Base-by-base conservation (phyloP, 2,113 vertebrate species). In the Lagenorhynchus albirostris region DNA sequence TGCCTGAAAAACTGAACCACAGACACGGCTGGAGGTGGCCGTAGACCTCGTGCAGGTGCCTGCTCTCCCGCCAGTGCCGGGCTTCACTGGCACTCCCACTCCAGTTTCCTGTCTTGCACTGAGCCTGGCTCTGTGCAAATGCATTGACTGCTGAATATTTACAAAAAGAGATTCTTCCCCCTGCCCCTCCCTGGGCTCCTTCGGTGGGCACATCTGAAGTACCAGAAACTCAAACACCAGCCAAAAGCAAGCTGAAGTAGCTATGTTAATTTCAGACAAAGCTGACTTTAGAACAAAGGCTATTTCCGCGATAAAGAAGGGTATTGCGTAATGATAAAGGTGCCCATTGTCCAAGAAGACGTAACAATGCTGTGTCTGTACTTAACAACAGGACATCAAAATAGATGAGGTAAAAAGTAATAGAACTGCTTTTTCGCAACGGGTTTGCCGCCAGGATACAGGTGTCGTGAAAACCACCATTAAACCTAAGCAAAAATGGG, bases 21-120 rank as follows among this genome's bases (percentile, higher is more conserved):
- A 33, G 84, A 25, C 65, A 82, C 14, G 90, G 41, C 95, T 96
- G 93, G 77, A 15, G 96, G 96, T 76, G 82, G 85, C 93, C 2
- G 8, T 0, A 31, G 90, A 26, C 60, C n/a, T 3, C 0, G 70
- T 3, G 41, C 60, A 26, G 31, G 89, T 44, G 31, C 89, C 26
- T 38, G 3, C 68, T 87, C 86, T 65, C 63, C 18, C 44, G 3
- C 73, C 81, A 68, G 60, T 62, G 63, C 74, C 50, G 91, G 83
- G 29, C 70, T 8, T 90, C 83, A 1, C 88, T 26, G 67, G 79
- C 97, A 93, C 96, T 96, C 92, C 58, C 26, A 50, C 53, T 74
- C 53, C 4, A 38, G 25, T 79, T 91, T 84, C 81, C 82, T 68
- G 55, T 96, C 25, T 95, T 74, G 17, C 93, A 62, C 36, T 6